Conservation (phyloP, 2,888 invertebrate species). For the Bombyx huttoni region DNA sequence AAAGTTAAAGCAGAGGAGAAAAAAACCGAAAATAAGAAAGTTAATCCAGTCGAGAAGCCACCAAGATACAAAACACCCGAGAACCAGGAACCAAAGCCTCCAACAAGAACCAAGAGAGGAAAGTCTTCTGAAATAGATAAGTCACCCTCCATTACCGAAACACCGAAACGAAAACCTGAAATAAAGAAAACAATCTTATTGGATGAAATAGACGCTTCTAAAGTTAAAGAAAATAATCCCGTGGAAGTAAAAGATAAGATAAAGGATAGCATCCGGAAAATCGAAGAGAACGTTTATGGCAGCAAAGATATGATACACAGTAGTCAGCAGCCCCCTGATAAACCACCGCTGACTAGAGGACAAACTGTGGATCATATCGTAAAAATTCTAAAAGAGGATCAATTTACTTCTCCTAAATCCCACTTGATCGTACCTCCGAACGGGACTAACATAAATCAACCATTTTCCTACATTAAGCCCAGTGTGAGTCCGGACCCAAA, state of each 20-base stretch:
- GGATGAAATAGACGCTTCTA: conserved; percentile 49
- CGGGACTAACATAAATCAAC: conserved; percentile 80
- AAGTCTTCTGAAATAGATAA: conserved; percentile 44
- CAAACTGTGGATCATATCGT: conserved; percentile 84
- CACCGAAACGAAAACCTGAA: conserved; percentile 55
- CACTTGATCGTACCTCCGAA: conserved; percentile 75
- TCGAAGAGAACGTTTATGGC: conserved; percentile 64
- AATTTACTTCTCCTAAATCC: conserved; percentile 75
- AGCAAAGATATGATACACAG: conserved; percentile 79
- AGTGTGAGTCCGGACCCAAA: conserved; percentile 68
- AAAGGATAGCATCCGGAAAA: conserved; percentile 63
- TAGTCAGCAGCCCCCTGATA: conserved; percentile 79
- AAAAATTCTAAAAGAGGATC: conserved; percentile 80
- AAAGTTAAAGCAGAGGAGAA: conserved; percentile 29
- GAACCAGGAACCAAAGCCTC: conserved; percentile 55
- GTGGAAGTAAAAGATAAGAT: conserved; percentile 59
- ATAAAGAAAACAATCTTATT: conserved; percentile 44
- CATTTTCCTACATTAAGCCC: conserved; percentile 84
- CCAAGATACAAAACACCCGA: conserved; percentile 52
- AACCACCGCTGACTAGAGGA: conserved; percentile 78
- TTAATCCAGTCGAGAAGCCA: conserved; percentile 61
- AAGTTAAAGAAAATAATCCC: conserved; percentile 30
- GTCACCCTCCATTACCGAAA: conserved; percentile 46
- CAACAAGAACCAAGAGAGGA: conserved; percentile 42
- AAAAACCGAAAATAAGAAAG: conserved; percentile 41